Evolutionary conservation across 1,140 invertebrate species (phyloP).

Genomic region (Cherax quadricarinatus): DNA sequence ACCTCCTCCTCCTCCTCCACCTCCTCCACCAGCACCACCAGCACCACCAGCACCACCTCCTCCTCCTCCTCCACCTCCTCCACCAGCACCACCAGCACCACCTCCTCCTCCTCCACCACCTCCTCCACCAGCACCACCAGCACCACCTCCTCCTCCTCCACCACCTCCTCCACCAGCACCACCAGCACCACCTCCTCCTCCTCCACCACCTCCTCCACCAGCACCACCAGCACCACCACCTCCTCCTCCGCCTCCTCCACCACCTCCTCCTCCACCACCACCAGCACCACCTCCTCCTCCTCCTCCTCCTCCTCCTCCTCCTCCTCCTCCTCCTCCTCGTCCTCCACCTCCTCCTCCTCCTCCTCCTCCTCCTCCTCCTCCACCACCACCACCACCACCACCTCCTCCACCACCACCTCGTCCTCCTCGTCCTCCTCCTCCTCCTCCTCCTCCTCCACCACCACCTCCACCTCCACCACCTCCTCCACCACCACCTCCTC

Average conservation of each 20-base stretch:
- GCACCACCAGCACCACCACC: not conserved
- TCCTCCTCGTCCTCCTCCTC: no score
- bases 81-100: no score
- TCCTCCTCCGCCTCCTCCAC: no score
- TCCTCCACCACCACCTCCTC: no score
- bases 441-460: no score
- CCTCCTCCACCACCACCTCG: no score
- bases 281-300: not conserved
- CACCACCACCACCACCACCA: no score
- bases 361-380: slow-evolving; percentile 2
- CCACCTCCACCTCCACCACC: no score
- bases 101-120: not conserved
- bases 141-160: not conserved
- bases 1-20: no score
- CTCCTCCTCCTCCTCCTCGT: not conserved
- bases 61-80: no score
- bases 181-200: slow-evolving; percentile 4
- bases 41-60: no score
- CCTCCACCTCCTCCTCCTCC: not conserved
- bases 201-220: not conserved
- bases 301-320: not conserved
- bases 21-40: no score
- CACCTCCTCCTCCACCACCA: not conserved
- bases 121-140: not conserved
- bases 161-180: not conserved